Conservation (phyloP, 37 sponge, comb jelly and placozoan species). For the Haliclona indistincta region DNA sequence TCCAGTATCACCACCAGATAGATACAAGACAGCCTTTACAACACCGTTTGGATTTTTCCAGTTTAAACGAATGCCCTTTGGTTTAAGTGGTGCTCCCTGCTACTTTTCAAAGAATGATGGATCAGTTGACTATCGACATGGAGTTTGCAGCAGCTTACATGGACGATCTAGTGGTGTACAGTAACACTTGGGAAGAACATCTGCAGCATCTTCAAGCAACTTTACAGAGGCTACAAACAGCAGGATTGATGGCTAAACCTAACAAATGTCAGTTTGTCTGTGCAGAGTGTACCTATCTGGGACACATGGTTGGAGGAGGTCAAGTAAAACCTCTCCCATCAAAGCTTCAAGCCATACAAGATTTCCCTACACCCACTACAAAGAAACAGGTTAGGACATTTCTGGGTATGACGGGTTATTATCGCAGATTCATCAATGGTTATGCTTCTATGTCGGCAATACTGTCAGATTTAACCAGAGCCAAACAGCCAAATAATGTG, state of each 20-base stretch:
- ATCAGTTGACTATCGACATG: not conserved
- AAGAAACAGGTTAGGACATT: conserved; percentile 34
- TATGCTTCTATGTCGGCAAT: conserved; percentile 18
- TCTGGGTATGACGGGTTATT: conserved; percentile 41
- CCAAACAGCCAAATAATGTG: conserved; percentile 5
- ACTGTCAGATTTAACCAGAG: conserved; percentile 28
- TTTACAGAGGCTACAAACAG: conserved; percentile 2
- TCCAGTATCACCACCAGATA: not conserved
- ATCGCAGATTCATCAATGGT: conserved; percentile 28
- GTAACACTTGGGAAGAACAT: conserved; percentile 38
- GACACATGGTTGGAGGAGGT: conserved; percentile 27
- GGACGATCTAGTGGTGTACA: conserved; percentile 38
- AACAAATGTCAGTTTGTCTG: conserved; percentile 28
- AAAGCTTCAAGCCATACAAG: conserved; percentile 23
- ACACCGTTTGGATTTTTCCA: conserved; percentile 51
- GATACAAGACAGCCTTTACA: conserved; percentile 47
- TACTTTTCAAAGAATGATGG: conserved; percentile 63
- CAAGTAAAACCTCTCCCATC: conserved; percentile 3
- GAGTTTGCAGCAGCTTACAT: conserved; percentile 28
- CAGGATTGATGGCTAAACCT: conserved; percentile 29
- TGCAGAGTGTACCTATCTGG: conserved; percentile 23
- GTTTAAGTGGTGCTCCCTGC: conserved; percentile 53
- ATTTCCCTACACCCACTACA: conserved; percentile 7
- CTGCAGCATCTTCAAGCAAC: conserved; percentile 17
- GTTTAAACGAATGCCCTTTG: conserved; percentile 68